Conservation (phyloP, 2,113 vertebrate species). For the Stegostoma tigrinum region DNA sequence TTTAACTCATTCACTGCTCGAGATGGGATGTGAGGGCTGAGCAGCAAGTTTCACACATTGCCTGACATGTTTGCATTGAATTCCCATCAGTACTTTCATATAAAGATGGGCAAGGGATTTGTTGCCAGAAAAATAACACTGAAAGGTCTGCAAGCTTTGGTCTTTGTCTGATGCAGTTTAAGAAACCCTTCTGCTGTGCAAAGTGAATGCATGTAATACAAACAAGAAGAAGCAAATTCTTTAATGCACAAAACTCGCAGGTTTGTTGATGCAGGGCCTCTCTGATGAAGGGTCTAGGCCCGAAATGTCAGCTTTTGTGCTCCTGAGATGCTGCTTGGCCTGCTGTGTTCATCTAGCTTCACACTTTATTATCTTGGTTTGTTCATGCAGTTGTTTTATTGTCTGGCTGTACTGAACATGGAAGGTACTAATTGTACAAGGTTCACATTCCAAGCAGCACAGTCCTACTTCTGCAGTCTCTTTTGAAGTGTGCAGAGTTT, state of each 20-base stretch:
- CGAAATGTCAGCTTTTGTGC: too few species aligned
- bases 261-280: slow-evolving; percentile 17
- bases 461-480: background rate
- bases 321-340: too few species aligned
- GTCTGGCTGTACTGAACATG: background rate
- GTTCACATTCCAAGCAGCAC: background rate
- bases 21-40: background rate
- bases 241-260: background rate
- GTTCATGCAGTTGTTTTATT: background rate
- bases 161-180: background rate
- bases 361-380: too few species aligned
- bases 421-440: background rate
- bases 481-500: background rate
- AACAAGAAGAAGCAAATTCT: background rate
- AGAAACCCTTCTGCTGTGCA: background rate
- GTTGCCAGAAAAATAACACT: background rate
- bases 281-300: too few species aligned
- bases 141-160: background rate
- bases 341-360: too few species aligned
- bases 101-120: background rate
- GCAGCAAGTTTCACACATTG: background rate
- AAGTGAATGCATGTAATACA: background rate
- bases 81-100: background rate
- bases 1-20: background rate
- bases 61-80: slow-evolving; percentile 4